phyloP scores from a whole-genome alignment of 2,797 vertebrate species.

The Synaphobranchus kaupii region DNA sequence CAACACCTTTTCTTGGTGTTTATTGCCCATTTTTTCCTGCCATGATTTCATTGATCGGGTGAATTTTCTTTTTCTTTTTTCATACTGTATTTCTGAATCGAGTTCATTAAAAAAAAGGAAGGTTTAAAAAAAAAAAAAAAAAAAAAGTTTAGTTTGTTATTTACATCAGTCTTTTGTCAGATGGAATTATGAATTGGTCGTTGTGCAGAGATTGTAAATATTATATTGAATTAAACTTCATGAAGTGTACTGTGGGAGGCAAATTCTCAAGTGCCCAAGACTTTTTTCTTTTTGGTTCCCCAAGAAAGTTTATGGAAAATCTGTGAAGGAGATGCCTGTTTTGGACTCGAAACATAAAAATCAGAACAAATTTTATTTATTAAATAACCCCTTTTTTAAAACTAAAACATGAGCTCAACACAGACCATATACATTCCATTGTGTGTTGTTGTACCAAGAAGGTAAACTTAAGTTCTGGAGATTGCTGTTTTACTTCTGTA shows the following conservation, averaged over 20 bases:
- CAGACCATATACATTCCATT: not conserved
- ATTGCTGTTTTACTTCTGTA: no score
- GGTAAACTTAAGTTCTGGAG: no score
- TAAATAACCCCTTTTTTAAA: not conserved
- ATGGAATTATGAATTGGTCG: not conserved
- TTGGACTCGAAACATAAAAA: not conserved
- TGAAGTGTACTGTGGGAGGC: not conserved
- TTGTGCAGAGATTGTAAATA: not conserved
- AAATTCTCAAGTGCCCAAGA: not conserved
- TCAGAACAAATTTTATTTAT: not conserved
- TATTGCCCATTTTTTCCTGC: conserved; percentile 20
- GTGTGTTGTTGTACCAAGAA: not conserved
- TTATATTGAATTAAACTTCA: not conserved
- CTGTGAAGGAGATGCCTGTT: not conserved
- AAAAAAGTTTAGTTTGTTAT: not conserved
- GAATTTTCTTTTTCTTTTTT: conserved; percentile 49
- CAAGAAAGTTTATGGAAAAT: not conserved
- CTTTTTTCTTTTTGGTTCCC: not conserved
- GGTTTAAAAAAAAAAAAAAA: conserved; percentile 18
- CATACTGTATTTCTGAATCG: conserved; percentile 44
- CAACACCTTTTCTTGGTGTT: conserved; percentile 44
- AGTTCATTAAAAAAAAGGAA: conserved; percentile 49
- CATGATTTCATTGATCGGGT: conserved; percentile 33
- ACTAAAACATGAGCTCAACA: not conserved
- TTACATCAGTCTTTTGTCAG: not conserved